A percentile compares a stretch with the other conserved stretches of the same genome.
Evolutionary conservation across 2,888 invertebrate species (phyloP).

Genomic region (Dione vanillae): DNA sequence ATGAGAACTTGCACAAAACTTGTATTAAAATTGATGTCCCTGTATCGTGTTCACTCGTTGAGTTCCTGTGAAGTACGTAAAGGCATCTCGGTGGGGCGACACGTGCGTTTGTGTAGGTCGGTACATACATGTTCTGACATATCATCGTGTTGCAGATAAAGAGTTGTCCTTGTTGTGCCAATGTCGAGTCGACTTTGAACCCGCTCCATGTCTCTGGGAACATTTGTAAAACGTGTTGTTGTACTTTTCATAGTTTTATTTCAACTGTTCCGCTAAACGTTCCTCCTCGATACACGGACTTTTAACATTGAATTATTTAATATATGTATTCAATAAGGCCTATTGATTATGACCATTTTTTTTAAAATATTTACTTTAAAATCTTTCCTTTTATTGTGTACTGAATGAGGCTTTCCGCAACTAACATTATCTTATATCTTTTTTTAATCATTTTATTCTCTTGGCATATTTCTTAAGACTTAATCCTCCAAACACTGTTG

Average conservation of each 20-base stretch:
- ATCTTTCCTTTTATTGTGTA: background rate
- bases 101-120: too few relatives aligned
- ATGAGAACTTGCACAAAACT: conserved; percentile 45
- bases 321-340: conserved; percentile 32
- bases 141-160: conserved; percentile 41
- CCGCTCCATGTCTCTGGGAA: conserved; percentile 35
- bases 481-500: background rate
- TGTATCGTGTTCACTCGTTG: too few relatives aligned
- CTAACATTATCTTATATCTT: background rate
- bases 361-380: conserved; percentile 19
- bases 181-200: conserved; percentile 36
- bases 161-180: conserved; percentile 59
- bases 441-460: background rate
- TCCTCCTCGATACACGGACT: conserved; percentile 26
- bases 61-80: conserved; percentile 52
- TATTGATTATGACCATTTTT: conserved; percentile 18
- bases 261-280: conserved; percentile 48
- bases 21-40: conserved; percentile 40
- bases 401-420: background rate
- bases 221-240: conserved; percentile 53
- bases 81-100: conserved; percentile 38
- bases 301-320: conserved; percentile 31
- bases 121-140: conserved; percentile 23
- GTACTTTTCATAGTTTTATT: conserved; percentile 60
- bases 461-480: background rate